These are phyloP conservation scores for Tiphia femorata DNA, from an alignment of 2,888 invertebrate species.

Conservation along the genomic window DNA sequence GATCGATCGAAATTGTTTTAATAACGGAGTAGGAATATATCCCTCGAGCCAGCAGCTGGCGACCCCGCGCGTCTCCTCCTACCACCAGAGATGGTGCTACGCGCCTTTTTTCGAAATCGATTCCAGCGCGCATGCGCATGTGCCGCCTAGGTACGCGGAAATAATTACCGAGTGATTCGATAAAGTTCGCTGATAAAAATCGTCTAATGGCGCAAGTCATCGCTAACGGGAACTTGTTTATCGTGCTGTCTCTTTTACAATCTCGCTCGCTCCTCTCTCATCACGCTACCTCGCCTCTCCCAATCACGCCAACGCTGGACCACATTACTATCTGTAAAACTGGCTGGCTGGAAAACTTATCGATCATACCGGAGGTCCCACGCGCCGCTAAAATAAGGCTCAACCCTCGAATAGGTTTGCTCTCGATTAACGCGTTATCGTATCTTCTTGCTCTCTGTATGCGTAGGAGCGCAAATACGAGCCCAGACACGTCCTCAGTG, in stretches of 20 bases:
- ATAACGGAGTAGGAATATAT: no score
- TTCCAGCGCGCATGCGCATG: neutral
- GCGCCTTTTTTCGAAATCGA: slow-evolving; percentile 6
- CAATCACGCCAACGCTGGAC: slow-evolving; percentile 8
- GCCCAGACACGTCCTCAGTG: slow-evolving; percentile 21
- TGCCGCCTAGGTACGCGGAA: slow-evolving; percentile 42
- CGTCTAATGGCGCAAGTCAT: slow-evolving; percentile 45
- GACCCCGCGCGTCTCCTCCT: no score
- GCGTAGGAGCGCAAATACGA: neutral
- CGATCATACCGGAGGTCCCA: slow-evolving; percentile 8
- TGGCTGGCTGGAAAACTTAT: slow-evolving; percentile 18
- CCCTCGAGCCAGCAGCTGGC: no score
- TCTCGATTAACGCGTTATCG: slow-evolving; percentile 13
- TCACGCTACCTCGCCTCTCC: no score
- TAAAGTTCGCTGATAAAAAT: slow-evolving; percentile 39
- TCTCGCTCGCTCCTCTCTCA: neutral
- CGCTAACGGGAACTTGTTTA: slow-evolving; percentile 45
- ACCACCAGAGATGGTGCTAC: neutral
- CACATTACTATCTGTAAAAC: slow-evolving; percentile 32
- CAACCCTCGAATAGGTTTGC: slow-evolving; percentile 25
- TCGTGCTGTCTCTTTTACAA: slow-evolving; percentile 27
- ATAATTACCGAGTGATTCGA: slow-evolving; percentile 45
- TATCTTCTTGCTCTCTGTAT: neutral
- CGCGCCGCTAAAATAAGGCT: neutral
- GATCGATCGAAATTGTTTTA: neutral